These are phyloP conservation scores for Eubasilissa regina DNA, from an alignment of 1,140 invertebrate species.

Conservation along the genomic window DNA sequence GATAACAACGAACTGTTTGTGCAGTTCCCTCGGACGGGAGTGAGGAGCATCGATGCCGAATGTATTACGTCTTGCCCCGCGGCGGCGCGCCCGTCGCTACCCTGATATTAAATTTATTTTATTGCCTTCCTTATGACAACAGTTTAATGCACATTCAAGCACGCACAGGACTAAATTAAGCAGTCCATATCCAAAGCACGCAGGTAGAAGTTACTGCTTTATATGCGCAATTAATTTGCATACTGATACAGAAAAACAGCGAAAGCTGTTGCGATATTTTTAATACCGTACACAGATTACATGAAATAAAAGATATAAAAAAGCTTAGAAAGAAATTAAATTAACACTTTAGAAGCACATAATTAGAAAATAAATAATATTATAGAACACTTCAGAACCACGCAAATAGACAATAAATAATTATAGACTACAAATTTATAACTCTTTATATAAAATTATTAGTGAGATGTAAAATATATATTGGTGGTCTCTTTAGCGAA, in stretches of 20 bases:
- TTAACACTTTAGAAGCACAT: too few species aligned
- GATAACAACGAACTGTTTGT: constrained; percentile 32
- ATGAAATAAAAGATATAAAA: too few species aligned
- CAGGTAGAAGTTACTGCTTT: background rate
- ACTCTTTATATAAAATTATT: too few species aligned
- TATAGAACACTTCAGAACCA: too few species aligned
- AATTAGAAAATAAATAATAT: too few species aligned
- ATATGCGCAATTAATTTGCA: constrained; percentile 22
- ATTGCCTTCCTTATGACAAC: constrained; percentile 46
- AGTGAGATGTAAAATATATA: too few species aligned
- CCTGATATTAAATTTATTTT: constrained; percentile 52
- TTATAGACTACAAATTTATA: too few species aligned
- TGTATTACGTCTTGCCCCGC: constrained; percentile 29
- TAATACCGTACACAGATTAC: too few species aligned
- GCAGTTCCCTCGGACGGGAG: constrained; percentile 7
- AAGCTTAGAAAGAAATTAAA: too few species aligned
- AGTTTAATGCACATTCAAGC: constrained; percentile 47
- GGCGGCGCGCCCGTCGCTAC: constrained; percentile 27
- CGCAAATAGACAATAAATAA: too few species aligned
- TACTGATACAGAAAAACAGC: constrained; percentile 15
- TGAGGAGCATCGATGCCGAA: constrained; percentile 39
- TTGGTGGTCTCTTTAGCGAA: too few species aligned
- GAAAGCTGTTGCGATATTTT: too few species aligned
- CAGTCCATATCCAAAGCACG: constrained; percentile 23
- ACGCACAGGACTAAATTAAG: constrained; percentile 37